Evolutionary conservation across 2,113 vertebrate species (phyloP), one percentile per base, ranked within the genome.

Genomic region (Megaceryle torquata): DNA sequence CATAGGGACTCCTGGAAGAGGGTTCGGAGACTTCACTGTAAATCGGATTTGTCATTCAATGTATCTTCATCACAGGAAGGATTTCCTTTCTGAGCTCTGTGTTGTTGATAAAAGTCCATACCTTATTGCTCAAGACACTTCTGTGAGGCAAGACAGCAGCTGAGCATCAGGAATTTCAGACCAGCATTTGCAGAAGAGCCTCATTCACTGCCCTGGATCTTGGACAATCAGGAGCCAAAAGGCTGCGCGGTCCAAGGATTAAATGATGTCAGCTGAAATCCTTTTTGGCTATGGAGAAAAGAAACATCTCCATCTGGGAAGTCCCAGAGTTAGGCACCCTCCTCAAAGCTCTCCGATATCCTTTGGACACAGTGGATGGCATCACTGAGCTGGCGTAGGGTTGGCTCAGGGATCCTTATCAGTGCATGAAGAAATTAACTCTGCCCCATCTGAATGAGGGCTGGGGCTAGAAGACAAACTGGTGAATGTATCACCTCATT

Each of bases 361-460:
- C 69, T 71, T 76, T 39, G 56, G 57, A 71, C 15, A 10, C 13
- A 44, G 80, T 24, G 57, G 31, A 39, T 2, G 20, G n/a, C 7
- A n/a, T 18, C 44, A 43, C 5, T 29, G 54, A 79, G 22, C 20
- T 20, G 35, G 6, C 1, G 0, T 3, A 43, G 31, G 31, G 51
- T 28, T 76, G 39, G 24, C 28, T 60, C 64, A 44, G 71, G 25
- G 25, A 5, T 84, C 15, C 22, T 65, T 14, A 54, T n/a, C 51
- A 24, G 33, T 7, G 3, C 8, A 25, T 8, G 35, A 12, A 16
- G 72, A 91, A 74, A 68, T 51, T 56, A 51, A 37, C 25, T 46
- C 29, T 50, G 31, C 8, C 53, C 39, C 35, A 63, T 39, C 26
- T 25, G 59, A 69, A 26, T 2, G 28, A 78, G 60, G 46, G 81